phyloP scores from a whole-genome alignment of 2,888 invertebrate genomes.

The Eustalomyia histrio region DNA sequence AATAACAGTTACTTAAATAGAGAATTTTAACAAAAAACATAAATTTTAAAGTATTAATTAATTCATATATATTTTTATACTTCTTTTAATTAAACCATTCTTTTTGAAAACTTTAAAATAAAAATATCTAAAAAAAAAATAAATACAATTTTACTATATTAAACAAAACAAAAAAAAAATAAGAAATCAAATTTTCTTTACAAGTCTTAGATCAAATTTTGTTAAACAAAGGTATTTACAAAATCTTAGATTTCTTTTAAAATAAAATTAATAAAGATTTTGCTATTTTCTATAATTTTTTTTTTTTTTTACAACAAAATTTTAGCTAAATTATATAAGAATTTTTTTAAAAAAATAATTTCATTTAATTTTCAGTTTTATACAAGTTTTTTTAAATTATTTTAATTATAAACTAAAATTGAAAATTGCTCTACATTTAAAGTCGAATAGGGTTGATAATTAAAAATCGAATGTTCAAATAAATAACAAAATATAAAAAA shows the following conservation, averaged over 20 bases:
- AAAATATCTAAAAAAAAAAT: no score
- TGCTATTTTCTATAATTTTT: slow-evolving; percentile 11
- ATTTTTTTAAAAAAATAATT: slow-evolving; percentile 24
- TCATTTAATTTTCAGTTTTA: slow-evolving; percentile 26
- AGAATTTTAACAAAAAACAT: background rate
- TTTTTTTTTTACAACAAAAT: slow-evolving; percentile 4
- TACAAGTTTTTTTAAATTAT: slow-evolving; percentile 6
- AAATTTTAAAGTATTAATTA: slow-evolving; percentile 3
- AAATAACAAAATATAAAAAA: no score
- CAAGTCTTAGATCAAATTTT: background rate
- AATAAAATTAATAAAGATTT: background rate
- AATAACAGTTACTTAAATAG: background rate
- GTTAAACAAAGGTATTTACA: background rate
- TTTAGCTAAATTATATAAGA: background rate
- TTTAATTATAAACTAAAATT: slow-evolving; percentile 7
- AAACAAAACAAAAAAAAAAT: background rate
- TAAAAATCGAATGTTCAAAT: no score
- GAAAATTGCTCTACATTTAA: slow-evolving; percentile 13
- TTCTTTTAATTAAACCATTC: background rate
- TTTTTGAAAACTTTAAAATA: background rate
- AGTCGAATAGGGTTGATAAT: background rate
- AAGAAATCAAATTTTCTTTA: background rate
- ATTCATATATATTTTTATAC: background rate
- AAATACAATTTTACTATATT: background rate
- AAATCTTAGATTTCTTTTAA: slow-evolving; percentile 1